phyloP scores from a whole-genome alignment of 2,888 invertebrate genomes.

The Ceraclea dissimilis region DNA sequence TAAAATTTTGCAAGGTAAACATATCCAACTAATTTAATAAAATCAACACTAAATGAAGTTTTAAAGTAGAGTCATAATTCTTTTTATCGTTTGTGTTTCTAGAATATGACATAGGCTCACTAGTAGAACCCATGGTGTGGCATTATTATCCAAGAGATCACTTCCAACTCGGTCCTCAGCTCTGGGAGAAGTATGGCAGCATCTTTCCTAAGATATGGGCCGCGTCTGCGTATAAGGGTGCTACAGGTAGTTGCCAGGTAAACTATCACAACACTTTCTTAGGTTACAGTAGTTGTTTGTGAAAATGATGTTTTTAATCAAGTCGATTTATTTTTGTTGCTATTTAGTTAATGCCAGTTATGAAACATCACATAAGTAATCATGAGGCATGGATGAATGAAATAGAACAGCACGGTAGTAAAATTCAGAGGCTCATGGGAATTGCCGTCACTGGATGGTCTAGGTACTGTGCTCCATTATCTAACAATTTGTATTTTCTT shows the following conservation, averaged over 20 bases:
- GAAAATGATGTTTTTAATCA: neutral
- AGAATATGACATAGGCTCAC: slow-evolving; percentile 53
- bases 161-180: slow-evolving; percentile 42
- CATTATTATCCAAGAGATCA: slow-evolving; percentile 52
- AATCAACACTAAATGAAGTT: too few relatives aligned
- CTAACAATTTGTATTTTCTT: neutral
- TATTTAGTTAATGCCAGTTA: slow-evolving; percentile 41
- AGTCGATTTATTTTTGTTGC: neutral
- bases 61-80: too few relatives aligned
- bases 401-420: slow-evolving; percentile 41
- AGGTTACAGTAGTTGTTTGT: neutral
- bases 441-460: slow-evolving; percentile 69
- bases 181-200: slow-evolving; percentile 59
- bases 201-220: slow-evolving; percentile 69
- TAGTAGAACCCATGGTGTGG: slow-evolving; percentile 65
- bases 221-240: slow-evolving; percentile 81
- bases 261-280: neutral
- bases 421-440: slow-evolving; percentile 52
- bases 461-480: slow-evolving; percentile 38
- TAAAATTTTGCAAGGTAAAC: slow-evolving; percentile 49
- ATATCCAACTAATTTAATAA: slow-evolving; percentile 12
- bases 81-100: slow-evolving; percentile 14
- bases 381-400: slow-evolving; percentile 64
- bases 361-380: slow-evolving; percentile 66
- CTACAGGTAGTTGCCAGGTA: slow-evolving; percentile 67